Evolutionary conservation across 2,888 invertebrate genomes (phyloP).

Genomic region (Callimorpha dominula): DNA sequence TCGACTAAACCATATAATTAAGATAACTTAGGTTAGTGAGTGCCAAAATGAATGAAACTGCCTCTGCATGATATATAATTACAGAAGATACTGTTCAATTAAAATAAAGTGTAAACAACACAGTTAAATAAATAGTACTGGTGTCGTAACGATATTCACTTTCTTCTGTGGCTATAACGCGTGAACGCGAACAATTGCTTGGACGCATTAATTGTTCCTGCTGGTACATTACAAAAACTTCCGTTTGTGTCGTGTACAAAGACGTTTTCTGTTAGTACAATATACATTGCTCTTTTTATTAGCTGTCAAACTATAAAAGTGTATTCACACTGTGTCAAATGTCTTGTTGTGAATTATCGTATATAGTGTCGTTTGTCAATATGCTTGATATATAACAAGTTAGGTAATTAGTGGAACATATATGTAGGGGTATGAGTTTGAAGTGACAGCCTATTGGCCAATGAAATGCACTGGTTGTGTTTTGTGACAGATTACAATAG

Average conservation of each 20-base stretch:
- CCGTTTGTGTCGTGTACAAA: conserved; percentile 58
- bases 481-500: conserved; percentile 21
- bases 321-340: background rate
- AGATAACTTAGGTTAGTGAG: background rate
- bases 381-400: conserved; percentile 32
- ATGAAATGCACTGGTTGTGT: conserved; percentile 35
- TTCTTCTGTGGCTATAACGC: conserved; percentile 70
- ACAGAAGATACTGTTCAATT: background rate
- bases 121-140: conserved; percentile 55
- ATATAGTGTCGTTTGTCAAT: conserved; percentile 31
- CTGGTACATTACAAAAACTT: conserved; percentile 69
- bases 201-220: conserved; percentile 68
- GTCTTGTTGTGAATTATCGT: background rate
- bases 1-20: too few relatives aligned
- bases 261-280: background rate
- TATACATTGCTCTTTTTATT: conserved; percentile 5
- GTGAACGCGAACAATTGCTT: conserved; percentile 67
- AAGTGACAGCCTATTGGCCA: conserved; percentile 38
- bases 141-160: conserved; percentile 69
- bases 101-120: conserved; percentile 35
- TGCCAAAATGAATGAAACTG: background rate
- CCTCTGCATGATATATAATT: background rate
- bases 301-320: background rate
- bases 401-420: conserved; percentile 36
- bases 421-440: conserved; percentile 33